Evolutionary conservation across 2,113 vertebrate genomes (phyloP).

Genomic region (Plotosus lineatus): DNA sequence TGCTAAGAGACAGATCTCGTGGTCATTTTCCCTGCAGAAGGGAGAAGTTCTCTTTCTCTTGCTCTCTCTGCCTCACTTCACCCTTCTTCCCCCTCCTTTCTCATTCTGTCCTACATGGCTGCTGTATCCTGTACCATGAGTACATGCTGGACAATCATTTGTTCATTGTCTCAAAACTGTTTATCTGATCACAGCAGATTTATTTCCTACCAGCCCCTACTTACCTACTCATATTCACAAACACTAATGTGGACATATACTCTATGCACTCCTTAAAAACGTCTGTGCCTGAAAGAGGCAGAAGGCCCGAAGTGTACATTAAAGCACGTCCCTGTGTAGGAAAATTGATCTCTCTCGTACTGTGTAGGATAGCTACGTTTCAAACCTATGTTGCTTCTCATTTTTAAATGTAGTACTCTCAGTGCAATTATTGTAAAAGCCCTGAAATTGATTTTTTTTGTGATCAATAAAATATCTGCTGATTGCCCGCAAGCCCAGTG

Average conservation of each 20-base stretch:
- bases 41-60: constrained; percentile 6
- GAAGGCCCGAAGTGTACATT: constrained; percentile 32
- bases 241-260: constrained; percentile 1
- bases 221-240: constrained; percentile 14
- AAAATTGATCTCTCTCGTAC: constrained; percentile 49
- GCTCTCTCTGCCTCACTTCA: neutral
- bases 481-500: neutral
- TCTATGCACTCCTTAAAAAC: neutral
- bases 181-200: constrained; percentile 36
- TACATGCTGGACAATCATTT: constrained; percentile 24
- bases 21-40: no score
- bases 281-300: neutral
- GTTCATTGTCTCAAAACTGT: constrained; percentile 53
- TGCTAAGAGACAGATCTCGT: constrained; percentile 31
- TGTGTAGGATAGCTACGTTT: constrained; percentile 43
- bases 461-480: neutral
- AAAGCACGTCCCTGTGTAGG: constrained; percentile 56
- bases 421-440: neutral
- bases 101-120: neutral
- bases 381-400: neutral
- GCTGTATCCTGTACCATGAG: constrained; percentile 18
- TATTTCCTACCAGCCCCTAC: neutral
- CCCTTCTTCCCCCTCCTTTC: neutral
- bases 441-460: neutral
- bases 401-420: neutral